Conservation (phyloP, 2,113 vertebrate genomes). For the Natator depressus region DNA sequence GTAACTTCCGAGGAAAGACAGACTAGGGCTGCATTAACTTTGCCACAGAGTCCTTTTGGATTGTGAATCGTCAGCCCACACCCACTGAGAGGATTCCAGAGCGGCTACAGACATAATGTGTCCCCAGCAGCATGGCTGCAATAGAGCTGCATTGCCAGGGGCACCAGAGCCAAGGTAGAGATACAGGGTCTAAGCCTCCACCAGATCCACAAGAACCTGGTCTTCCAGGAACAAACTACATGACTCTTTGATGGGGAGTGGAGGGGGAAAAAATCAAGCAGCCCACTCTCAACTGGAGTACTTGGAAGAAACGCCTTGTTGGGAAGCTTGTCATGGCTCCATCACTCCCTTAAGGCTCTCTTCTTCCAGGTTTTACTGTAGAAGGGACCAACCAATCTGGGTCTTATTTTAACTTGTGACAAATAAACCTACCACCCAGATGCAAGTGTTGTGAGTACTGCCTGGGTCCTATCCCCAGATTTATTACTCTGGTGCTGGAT, state of each 20-base stretch:
- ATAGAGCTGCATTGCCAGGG: neutral
- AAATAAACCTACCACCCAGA: neutral
- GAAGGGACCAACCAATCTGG: neutral
- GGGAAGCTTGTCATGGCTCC: neutral
- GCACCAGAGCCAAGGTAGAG: neutral
- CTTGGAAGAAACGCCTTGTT: neutral
- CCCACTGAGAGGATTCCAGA: neutral
- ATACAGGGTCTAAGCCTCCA: neutral
- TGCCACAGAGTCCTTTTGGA: neutral
- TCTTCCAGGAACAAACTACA: neutral
- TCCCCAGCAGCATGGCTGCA: neutral
- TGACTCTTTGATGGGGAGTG: neutral
- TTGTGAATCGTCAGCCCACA: neutral
- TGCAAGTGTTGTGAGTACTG: neutral
- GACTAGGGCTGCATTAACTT: neutral
- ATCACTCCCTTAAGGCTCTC: neutral
- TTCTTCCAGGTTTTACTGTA: neutral
- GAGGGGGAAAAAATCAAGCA: no score
- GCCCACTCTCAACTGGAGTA: rapidly evolving
- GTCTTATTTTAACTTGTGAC: neutral
- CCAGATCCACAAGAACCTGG: neutral
- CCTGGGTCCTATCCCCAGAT: neutral
- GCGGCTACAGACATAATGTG: neutral
- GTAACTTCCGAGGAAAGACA: neutral
- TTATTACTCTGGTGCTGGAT: neutral